Percentiles rank a stretch among this genome's conserved stretches.
Evolutionary conservation across 1,140 invertebrate genomes (phyloP).

Genomic region (Drosophila melanica): DNA sequence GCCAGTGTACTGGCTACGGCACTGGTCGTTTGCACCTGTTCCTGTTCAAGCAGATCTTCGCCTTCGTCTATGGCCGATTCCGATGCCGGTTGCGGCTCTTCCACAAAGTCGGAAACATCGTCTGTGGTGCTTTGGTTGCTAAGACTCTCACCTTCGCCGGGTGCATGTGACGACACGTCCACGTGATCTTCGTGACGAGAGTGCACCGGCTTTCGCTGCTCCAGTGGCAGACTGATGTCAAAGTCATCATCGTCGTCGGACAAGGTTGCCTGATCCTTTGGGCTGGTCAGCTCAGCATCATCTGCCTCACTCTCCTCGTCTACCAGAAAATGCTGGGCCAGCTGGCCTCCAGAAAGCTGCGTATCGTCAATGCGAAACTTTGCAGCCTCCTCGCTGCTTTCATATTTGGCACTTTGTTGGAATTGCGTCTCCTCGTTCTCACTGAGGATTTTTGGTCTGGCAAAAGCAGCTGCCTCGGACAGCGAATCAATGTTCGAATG

Average conservation of each 20-base stretch:
- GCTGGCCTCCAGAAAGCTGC: slow-evolving; percentile 70
- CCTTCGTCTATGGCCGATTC: slow-evolving; percentile 27
- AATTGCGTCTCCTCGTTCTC: slow-evolving; percentile 1
- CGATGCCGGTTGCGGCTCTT: slow-evolving; percentile 51
- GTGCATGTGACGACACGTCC: slow-evolving; percentile 11
- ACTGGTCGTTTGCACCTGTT: background rate
- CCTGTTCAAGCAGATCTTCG: slow-evolving; percentile 1
- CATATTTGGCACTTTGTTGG: slow-evolving; percentile 61
- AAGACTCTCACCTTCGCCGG: slow-evolving; percentile 31
- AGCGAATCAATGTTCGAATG: slow-evolving; percentile 42
- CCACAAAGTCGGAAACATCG: slow-evolving; percentile 76
- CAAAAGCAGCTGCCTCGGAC: slow-evolving; percentile 52
- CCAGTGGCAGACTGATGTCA: slow-evolving; percentile 65
- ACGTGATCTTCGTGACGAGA: slow-evolving; percentile 59
- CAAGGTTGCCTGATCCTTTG: background rate
- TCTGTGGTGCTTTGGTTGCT: slow-evolving; percentile 77
- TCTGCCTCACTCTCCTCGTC: slow-evolving; percentile 54
- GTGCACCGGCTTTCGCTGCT: slow-evolving; percentile 47
- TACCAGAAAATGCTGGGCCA: slow-evolving; percentile 75
- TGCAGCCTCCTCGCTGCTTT: slow-evolving; percentile 46
- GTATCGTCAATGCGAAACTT: slow-evolving; percentile 75
- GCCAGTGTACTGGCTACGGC: background rate
- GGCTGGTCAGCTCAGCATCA: slow-evolving; percentile 2
- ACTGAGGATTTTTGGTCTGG: slow-evolving; percentile 6
- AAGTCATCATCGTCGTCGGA: slow-evolving; percentile 59